Percentiles rank a stretch among this genome's conserved stretches.
phyloP scores from a whole-genome alignment of 1,140 invertebrate species.

The Aphaenogaster ashmeadi region DNA sequence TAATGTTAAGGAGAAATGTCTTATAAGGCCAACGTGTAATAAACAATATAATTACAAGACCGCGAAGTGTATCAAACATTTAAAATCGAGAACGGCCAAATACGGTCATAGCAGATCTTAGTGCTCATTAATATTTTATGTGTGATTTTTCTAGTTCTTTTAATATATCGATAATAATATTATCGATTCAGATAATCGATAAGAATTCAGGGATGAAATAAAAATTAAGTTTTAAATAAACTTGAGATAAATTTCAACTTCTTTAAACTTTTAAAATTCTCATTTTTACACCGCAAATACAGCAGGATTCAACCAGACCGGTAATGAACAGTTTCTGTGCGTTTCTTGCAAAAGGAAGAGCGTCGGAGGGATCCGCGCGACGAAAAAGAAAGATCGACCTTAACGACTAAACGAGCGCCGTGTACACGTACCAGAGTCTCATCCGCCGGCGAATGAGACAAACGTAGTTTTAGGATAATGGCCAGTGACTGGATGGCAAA shows the following conservation, averaged over 20 bases:
- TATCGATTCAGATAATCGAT: not conserved
- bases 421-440: conserved; percentile 52
- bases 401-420: conserved; percentile 70
- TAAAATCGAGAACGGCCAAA: too few species aligned
- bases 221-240: conserved; percentile 22
- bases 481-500: conserved; percentile 64
- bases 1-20: too few species aligned
- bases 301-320: not conserved
- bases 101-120: too few species aligned
- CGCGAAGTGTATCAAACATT: too few species aligned
- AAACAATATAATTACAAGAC: too few species aligned
- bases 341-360: not conserved
- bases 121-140: too few species aligned
- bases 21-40: too few species aligned
- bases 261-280: not conserved
- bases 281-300: conserved; percentile 17
- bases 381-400: conserved; percentile 47
- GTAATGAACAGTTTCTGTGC: conserved; percentile 1
- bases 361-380: conserved; percentile 22
- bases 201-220: not conserved
- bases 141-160: too few species aligned
- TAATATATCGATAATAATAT: not conserved
- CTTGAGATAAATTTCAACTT: not conserved
- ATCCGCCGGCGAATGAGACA: conserved; percentile 71
- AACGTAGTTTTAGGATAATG: conserved; percentile 75